These are phyloP conservation scores for Notodonta ziczac DNA, from an alignment of 2,888 invertebrate species.

Conservation along the genomic window DNA sequence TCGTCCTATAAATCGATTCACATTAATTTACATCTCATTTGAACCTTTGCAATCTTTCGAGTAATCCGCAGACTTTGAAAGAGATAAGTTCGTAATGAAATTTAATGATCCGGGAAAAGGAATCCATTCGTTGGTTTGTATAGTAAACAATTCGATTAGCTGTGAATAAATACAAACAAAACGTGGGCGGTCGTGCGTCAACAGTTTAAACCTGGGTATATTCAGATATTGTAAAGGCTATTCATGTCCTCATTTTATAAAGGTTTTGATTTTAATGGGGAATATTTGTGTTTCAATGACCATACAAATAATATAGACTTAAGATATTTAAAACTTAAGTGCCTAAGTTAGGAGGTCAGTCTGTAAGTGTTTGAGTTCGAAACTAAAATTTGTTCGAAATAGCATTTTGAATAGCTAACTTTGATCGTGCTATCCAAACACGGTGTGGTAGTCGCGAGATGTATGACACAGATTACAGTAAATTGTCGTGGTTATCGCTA, in stretches of 20 bases:
- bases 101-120: conserved; percentile 58
- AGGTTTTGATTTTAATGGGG: too few species aligned
- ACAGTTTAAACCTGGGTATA: too few species aligned
- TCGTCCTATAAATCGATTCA: conserved; percentile 38
- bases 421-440: not conserved
- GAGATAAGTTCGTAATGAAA: conserved; percentile 59
- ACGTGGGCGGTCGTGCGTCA: not conserved
- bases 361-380: too few species aligned
- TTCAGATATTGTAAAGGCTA: too few species aligned
- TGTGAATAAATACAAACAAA: conserved; percentile 14
- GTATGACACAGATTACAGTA: not conserved
- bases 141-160: conserved; percentile 16
- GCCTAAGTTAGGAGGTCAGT: too few species aligned
- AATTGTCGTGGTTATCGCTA: conserved; percentile 5
- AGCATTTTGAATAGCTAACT: not conserved
- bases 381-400: not conserved
- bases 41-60: conserved; percentile 58
- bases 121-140: conserved; percentile 36
- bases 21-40: conserved; percentile 61
- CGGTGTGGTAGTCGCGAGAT: not conserved
- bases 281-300: too few species aligned
- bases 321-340: too few species aligned
- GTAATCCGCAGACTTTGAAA: conserved; percentile 57
- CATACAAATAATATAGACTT: too few species aligned
- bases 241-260: too few species aligned